A percentile compares a stretch with the other conserved stretches of the same genome.
These are phyloP conservation scores for Ricordea florida DNA, from an alignment of 92 coral and sea anemone genomes.

Conservation along the genomic window DNA sequence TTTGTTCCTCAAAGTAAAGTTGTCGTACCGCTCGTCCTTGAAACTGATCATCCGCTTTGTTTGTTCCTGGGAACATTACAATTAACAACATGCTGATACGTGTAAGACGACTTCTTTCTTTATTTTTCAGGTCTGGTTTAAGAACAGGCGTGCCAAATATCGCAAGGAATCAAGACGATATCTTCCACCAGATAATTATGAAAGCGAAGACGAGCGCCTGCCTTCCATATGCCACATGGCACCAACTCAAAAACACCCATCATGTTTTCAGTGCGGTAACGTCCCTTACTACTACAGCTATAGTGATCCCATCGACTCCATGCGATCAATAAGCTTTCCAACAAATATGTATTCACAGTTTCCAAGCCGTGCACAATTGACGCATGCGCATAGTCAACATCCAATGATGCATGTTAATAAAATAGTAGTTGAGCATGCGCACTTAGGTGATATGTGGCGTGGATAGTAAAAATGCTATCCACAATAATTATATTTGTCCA, in stretches of 20 bases:
- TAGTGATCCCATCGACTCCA: background rate
- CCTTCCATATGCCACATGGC: background rate
- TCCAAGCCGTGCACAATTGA: background rate
- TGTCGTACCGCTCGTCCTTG: no score
- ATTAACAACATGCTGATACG: no score
- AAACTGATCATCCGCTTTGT: no score
- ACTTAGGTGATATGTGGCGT: background rate
- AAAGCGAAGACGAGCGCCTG: constrained; percentile 17
- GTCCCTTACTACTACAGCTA: constrained; percentile 2
- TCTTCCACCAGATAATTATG: background rate
- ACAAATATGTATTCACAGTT: background rate
- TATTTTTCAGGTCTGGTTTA: constrained; percentile 78
- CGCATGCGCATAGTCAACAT: background rate
- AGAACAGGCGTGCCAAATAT: constrained; percentile 84
- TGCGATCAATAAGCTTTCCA: background rate
- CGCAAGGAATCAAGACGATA: constrained; percentile 57
- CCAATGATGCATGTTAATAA: background rate
- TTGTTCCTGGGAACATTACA: no score
- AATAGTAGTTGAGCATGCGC: background rate
- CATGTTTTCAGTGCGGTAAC: background rate
- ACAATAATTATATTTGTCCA: background rate
- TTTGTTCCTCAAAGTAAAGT: no score
- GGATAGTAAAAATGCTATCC: background rate
- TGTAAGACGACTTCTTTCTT: background rate
- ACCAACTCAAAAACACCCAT: background rate